Evolutionary conservation across 2,797 vertebrate genomes (phyloP), one percentile per base, ranked within the genome.

Genomic region (Eurystomus glaucurus): DNA sequence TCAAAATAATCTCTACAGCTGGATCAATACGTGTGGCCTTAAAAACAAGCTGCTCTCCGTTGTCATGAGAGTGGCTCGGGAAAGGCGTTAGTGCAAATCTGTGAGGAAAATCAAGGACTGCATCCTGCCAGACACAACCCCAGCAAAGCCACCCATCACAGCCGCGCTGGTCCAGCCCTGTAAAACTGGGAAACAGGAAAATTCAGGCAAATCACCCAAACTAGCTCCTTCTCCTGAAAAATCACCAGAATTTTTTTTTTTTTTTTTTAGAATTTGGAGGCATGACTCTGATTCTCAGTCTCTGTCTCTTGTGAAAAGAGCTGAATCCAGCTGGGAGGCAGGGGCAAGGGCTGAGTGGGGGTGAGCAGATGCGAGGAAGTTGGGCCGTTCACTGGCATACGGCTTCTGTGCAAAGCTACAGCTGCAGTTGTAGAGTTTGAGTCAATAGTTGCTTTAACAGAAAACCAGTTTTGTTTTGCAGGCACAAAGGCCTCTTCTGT

Each of bases 401-500:
- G 8, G 95, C 74, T 91, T 52, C 83, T 41, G 31, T 31, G 71
- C 60, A 20, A 33, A 83, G 68, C 92, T 39, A 19, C 92, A 88
- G 94, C 87, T 93, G 92, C 89, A 41, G 4, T 37, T n/a, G 68
- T 7, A 17, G 55, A 74, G 61, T 39, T 46, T 19, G 35, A 93
- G 85, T 93, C 88, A 84, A 62, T 39, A 88, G 90, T 1, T 77
- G 87, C 85, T 91, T 57, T 65, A 60, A 68, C 31, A 84, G 88
- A 85, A 84, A 85, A 41, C 13, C 81, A 39, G 71, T 57, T 94
- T 66, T 91, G 68, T 93, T 94, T 75, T 70, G 50, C 61, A 91
- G 79, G 57, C 89, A 83, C 64, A 94, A 95, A 94, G 85, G 11
- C 37, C 43, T 91, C 85, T 84, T 85, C 93, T 81, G 51, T 90